Conservation (phyloP, 2,113 vertebrate species). For the Bufo bufo region DNA sequence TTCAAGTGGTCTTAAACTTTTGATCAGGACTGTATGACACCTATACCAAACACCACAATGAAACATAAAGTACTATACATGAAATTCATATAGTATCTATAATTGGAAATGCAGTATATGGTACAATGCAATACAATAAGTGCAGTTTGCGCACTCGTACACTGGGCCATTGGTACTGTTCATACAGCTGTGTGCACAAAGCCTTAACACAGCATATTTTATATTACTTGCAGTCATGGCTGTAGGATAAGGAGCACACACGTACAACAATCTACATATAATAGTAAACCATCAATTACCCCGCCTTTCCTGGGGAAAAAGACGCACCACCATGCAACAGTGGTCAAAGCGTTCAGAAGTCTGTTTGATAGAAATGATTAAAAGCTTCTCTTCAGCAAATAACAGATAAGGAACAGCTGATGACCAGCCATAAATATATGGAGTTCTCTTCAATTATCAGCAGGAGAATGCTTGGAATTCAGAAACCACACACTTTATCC, state of each 20-base stretch:
- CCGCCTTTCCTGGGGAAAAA: neutral
- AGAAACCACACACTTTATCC: constrained; percentile 2
- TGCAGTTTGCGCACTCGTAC: no score
- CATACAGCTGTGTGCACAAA: no score
- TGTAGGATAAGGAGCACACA: no score
- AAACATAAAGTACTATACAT: no score
- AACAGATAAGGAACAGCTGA: constrained; percentile 41
- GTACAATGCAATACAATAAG: no score
- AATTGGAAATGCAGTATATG: no score
- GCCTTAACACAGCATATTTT: neutral
- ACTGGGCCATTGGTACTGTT: no score
- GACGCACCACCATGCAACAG: neutral
- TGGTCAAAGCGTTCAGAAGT: neutral
- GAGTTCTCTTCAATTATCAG: constrained; percentile 11
- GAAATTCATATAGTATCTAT: no score
- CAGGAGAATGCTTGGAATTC: constrained; percentile 21
- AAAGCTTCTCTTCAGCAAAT: neutral
- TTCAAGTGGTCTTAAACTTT: no score
- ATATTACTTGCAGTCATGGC: neutral
- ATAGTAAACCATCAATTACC: neutral
- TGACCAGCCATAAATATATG: neutral
- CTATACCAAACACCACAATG: no score
- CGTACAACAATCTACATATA: neutral
- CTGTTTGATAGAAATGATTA: neutral
- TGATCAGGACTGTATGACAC: no score